phyloP scores from a whole-genome alignment of 2,888 invertebrate species.

The Apotomis capreana region DNA sequence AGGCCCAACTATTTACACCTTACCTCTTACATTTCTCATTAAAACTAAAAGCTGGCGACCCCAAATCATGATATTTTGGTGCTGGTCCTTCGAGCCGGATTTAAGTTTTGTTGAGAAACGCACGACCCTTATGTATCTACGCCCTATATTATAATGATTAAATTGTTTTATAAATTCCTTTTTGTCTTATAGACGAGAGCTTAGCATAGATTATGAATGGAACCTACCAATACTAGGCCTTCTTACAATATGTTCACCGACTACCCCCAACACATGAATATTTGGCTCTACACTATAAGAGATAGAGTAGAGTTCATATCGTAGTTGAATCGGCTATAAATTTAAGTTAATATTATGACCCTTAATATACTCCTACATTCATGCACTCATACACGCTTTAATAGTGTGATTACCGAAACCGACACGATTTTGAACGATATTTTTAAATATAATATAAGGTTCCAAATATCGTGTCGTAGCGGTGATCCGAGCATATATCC shows the following conservation, averaged over 20 bases:
- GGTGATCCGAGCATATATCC: conserved; percentile 4
- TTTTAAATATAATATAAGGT: conserved; percentile 43
- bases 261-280: conserved; percentile 47
- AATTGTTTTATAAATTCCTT: conserved; percentile 63
- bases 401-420: conserved; percentile 3
- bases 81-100: conserved; percentile 33
- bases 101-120: conserved; percentile 47
- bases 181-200: conserved; percentile 62
- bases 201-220: conserved; percentile 54
- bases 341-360: conserved; percentile 32
- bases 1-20: conserved; percentile 72
- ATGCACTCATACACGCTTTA: conserved; percentile 37
- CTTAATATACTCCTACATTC: conserved; percentile 43
- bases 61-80: conserved; percentile 10
- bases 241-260: conserved; percentile 49
- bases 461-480: conserved; percentile 39
- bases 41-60: conserved; percentile 46
- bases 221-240: conserved; percentile 60
- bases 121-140: conserved; percentile 31
- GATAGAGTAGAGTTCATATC: conserved; percentile 49
- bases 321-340: conserved; percentile 18
- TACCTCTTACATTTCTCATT: conserved; percentile 56
- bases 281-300: conserved; percentile 53
- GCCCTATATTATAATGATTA: conserved; percentile 32
- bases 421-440: conserved; percentile 45